Evolutionary conservation across 2,113 vertebrate genomes (phyloP).

Genomic region (Catharus fuscescens): DNA sequence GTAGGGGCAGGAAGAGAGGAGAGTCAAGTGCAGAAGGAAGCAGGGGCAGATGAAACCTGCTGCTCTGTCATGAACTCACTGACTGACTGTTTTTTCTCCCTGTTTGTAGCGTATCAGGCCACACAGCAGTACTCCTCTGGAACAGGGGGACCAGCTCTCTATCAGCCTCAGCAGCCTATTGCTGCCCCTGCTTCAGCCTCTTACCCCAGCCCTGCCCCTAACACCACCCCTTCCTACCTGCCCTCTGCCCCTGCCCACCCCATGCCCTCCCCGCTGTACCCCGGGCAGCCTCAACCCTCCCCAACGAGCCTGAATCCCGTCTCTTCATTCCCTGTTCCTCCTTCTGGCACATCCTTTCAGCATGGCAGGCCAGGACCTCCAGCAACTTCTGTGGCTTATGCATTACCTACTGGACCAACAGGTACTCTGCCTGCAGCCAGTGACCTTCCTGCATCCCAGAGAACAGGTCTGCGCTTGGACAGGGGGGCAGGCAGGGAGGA

Average conservation of each 20-base stretch:
- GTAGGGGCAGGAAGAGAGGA: background rate
- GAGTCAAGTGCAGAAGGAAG: background rate
- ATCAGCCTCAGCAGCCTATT: slow-evolving; percentile 85
- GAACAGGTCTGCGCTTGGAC: slow-evolving; percentile 88
- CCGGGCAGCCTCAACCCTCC: slow-evolving; percentile 70
- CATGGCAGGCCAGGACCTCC: slow-evolving; percentile 92
- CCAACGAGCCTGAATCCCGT: slow-evolving; percentile 58
- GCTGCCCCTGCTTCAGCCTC: slow-evolving; percentile 75
- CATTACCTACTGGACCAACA: slow-evolving; percentile 87
- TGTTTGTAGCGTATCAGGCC: slow-evolving; percentile 84
- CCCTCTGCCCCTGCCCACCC: slow-evolving; percentile 73
- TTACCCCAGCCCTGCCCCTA: slow-evolving; percentile 65
- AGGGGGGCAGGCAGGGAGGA: background rate
- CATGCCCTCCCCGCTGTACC: slow-evolving; percentile 61
- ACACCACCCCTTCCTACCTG: slow-evolving; percentile 66
- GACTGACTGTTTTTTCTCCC: slow-evolving; percentile 69
- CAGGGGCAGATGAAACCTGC: background rate
- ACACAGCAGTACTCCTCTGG: slow-evolving; percentile 85
- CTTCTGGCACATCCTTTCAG: slow-evolving; percentile 86
- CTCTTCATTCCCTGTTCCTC: slow-evolving; percentile 73
- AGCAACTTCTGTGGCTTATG: slow-evolving; percentile 81
- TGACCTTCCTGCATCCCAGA: slow-evolving; percentile 86
- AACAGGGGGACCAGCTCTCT: slow-evolving; percentile 83
- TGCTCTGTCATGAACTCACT: background rate
- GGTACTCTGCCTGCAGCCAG: slow-evolving; percentile 87